These are phyloP conservation scores for Yponomeuta cagnagella DNA, from an alignment of 2,888 invertebrate species.

Conservation along the genomic window DNA sequence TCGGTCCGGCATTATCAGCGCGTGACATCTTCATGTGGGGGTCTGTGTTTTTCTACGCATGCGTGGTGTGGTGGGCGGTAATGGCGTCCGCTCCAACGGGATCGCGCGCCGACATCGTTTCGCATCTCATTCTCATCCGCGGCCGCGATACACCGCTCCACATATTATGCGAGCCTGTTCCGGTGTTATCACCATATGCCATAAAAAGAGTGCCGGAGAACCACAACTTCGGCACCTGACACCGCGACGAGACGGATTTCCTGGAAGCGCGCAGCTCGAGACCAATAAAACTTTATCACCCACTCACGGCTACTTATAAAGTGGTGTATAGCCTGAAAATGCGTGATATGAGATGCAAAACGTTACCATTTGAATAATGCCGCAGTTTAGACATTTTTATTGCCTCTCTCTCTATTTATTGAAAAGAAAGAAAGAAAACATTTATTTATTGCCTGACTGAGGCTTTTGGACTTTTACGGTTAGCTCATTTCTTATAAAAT, in stretches of 20 bases:
- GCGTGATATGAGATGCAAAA: constrained; percentile 8
- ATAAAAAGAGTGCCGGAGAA: constrained; percentile 32
- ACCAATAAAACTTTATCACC: constrained; percentile 15
- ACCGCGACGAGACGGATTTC: constrained; percentile 5
- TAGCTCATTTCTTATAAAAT: no score
- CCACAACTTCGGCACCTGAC: constrained; percentile 6
- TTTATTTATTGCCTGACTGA: neutral
- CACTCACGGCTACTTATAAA: constrained; percentile 11
- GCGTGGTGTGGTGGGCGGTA: constrained; percentile 67
- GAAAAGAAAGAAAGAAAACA: no score
- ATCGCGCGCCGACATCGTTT: constrained; percentile 68
- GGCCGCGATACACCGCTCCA: constrained; percentile 71
- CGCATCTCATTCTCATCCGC: constrained; percentile 70
- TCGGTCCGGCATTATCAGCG: constrained; percentile 59
- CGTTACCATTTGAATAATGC: neutral
- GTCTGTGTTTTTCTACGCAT: constrained; percentile 63
- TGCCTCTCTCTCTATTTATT: neutral
- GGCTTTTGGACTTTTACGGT: neutral
- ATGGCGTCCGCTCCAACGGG: constrained; percentile 70
- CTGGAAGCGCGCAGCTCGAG: neutral
- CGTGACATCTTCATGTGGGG: constrained; percentile 62
- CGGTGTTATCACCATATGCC: constrained; percentile 53
- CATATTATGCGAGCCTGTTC: constrained; percentile 64
- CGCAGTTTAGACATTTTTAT: neutral
- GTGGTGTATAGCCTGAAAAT: constrained; percentile 4